Evolutionary conservation across 2,888 invertebrate species (phyloP).

Genomic region (Parapristionchus giblindavisi): DNA sequence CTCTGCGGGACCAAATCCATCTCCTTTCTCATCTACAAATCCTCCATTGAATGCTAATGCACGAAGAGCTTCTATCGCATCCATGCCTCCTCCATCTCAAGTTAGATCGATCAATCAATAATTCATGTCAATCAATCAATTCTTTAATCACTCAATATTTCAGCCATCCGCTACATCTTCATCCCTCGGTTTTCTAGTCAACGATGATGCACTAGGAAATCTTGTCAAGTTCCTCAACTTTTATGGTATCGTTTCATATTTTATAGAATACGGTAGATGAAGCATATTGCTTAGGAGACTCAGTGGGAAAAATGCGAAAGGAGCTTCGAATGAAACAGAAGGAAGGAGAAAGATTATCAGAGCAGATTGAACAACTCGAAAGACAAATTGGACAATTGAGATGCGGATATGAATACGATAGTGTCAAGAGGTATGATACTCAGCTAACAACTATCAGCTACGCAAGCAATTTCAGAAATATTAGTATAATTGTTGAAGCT

Average conservation of each 20-base stretch:
- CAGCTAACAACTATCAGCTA: background rate
- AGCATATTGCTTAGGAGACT: conserved; percentile 1
- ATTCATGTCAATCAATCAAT: no score
- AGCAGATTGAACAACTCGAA: conserved; percentile 62
- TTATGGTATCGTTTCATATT: conserved; percentile 53
- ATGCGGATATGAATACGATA: conserved; percentile 65
- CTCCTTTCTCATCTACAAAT: background rate
- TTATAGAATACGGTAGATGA: background rate
- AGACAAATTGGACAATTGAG: conserved; percentile 62
- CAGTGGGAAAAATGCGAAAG: conserved; percentile 56
- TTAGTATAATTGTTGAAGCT: conserved; percentile 69
- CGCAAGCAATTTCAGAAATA: conserved; percentile 65
- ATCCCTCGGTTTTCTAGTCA: conserved; percentile 54
- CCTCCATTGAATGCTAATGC: conserved; percentile 21
- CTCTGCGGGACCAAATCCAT: conserved; percentile 39
- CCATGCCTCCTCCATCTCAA: conserved; percentile 10
- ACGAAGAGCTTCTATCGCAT: conserved; percentile 18
- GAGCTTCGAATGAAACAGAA: conserved; percentile 61
- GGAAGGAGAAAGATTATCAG: conserved; percentile 53
- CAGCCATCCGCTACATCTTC: conserved; percentile 14
- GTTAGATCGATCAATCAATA: no score
- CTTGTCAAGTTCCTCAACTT: conserved; percentile 64
- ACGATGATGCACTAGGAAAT: conserved; percentile 62
- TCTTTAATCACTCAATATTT: no score
- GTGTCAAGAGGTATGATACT: conserved; percentile 56